phyloP scores from a whole-genome alignment of 1,140 invertebrate genomes.

The Drosophila nebulosa region DNA sequence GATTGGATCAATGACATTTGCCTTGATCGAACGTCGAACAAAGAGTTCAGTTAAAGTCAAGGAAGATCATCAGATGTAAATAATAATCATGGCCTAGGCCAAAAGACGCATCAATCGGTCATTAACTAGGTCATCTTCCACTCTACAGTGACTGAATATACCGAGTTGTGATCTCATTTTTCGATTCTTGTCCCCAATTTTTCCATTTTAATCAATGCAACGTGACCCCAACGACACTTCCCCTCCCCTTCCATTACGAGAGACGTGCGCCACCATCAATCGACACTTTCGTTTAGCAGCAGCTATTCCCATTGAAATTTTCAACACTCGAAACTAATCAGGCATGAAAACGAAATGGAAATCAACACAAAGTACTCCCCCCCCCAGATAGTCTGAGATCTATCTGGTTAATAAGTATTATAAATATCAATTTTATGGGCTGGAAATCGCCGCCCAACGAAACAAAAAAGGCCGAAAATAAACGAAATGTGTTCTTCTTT shows the following conservation, averaged over 20 bases:
- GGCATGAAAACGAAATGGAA: slow-evolving; percentile 57
- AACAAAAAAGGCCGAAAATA: slow-evolving; percentile 9
- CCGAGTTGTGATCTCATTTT: background rate
- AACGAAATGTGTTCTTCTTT: background rate
- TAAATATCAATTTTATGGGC: slow-evolving; percentile 37
- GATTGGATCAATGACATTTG: slow-evolving; percentile 17
- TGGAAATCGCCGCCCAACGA: background rate
- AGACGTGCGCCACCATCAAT: slow-evolving; percentile 59
- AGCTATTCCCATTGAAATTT: slow-evolving; percentile 43
- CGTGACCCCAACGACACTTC: slow-evolving; percentile 9
- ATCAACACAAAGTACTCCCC: slow-evolving; percentile 22
- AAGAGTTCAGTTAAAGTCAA: background rate
- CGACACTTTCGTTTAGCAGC: slow-evolving; percentile 35
- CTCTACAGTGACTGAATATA: too few relatives aligned
- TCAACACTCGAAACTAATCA: slow-evolving; percentile 65
- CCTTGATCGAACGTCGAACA: background rate
- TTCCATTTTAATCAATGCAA: background rate
- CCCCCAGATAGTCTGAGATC: slow-evolving; percentile 32
- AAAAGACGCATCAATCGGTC: too few relatives aligned
- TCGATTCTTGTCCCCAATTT: background rate
- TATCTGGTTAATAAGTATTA: background rate
- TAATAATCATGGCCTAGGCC: background rate
- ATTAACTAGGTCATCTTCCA: too few relatives aligned
- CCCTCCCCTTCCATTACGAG: background rate
- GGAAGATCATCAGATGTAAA: background rate